A percentile compares a stretch with the other conserved stretches of the same genome.
Evolutionary conservation across 1,140 invertebrate genomes (phyloP).

Genomic region (Nephila pilipes): DNA sequence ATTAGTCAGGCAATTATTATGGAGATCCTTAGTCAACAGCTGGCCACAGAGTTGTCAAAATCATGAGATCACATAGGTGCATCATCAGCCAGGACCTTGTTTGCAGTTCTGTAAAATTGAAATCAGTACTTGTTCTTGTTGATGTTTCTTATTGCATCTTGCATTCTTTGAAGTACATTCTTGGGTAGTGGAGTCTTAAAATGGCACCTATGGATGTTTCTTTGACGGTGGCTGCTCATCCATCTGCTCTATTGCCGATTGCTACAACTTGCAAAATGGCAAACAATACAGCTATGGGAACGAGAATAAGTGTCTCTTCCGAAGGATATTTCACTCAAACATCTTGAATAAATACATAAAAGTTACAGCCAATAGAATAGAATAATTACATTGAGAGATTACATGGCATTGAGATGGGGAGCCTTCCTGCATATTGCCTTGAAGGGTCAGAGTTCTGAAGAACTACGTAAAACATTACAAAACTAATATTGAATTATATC

Average conservation of each 20-base stretch:
- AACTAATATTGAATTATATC: neutral
- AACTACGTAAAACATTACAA: conserved; percentile 3
- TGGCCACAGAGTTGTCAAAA: conserved; percentile 88
- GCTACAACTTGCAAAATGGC: neutral
- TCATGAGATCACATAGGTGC: conserved; percentile 85
- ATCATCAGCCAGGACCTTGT: conserved; percentile 62
- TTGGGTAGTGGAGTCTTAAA: conserved; percentile 86
- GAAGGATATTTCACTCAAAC: neutral
- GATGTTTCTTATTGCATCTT: conserved; percentile 84
- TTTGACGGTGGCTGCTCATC: conserved; percentile 27
- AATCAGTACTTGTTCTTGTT: conserved; percentile 83
- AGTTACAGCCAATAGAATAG: neutral
- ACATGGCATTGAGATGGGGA: no score
- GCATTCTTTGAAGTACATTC: conserved; percentile 85
- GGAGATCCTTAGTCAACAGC: conserved; percentile 91
- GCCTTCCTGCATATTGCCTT: conserved; percentile 42
- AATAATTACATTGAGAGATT: conserved; percentile 19
- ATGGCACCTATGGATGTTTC: conserved; percentile 83
- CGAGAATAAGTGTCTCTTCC: neutral
- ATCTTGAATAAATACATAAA: neutral
- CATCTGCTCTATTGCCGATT: conserved; percentile 10
- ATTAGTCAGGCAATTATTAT: conserved; percentile 97
- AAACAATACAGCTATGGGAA: neutral
- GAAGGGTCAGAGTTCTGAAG: conserved; percentile 57
- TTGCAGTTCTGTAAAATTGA: conserved; percentile 60